A percentile compares a stretch with the other conserved stretches of the same genome.
phyloP scores from a whole-genome alignment of 2,113 vertebrate genomes.

The Ochotona curzoniae region DNA sequence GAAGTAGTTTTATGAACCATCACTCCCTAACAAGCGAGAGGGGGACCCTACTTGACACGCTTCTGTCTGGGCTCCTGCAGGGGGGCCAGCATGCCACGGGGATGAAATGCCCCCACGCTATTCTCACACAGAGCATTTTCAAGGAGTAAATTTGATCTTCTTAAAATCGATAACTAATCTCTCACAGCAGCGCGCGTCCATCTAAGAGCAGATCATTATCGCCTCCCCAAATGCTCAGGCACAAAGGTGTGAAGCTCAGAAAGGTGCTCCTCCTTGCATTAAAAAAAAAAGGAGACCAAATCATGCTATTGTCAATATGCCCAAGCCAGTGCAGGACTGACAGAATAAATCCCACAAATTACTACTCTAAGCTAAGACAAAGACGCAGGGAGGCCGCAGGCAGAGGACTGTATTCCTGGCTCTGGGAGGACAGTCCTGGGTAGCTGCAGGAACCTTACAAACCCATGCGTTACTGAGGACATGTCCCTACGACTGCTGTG shows the following conservation, averaged over 20 bases:
- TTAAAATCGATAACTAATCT: conserved; percentile 81
- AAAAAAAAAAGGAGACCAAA: not conserved
- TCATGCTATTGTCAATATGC: not conserved
- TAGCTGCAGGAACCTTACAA: not conserved
- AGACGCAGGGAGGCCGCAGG: not conserved
- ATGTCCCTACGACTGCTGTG: not conserved
- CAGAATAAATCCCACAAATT: not conserved
- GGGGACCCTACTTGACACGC: not conserved
- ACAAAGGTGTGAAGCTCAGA: not conserved
- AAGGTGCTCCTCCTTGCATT: not conserved
- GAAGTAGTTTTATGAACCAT: conserved; percentile 33
- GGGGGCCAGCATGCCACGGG: not conserved
- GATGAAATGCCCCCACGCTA: not conserved
- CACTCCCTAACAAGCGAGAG: not conserved
- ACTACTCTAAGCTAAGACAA: not conserved
- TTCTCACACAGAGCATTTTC: conserved; percentile 54
- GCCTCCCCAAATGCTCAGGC: conserved; percentile 62
- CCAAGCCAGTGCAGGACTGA: not conserved
- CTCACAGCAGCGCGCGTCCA: conserved; percentile 45
- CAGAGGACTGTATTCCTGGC: too few relatives aligned
- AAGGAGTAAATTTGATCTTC: conserved; percentile 73
- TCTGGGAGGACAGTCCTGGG: rapidly evolving
- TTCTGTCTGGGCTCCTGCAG: not conserved
- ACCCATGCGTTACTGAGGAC: not conserved
- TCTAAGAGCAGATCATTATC: conserved; percentile 64